Conservation (phyloP, 2,888 invertebrate genomes). For the Altica lythri region DNA sequence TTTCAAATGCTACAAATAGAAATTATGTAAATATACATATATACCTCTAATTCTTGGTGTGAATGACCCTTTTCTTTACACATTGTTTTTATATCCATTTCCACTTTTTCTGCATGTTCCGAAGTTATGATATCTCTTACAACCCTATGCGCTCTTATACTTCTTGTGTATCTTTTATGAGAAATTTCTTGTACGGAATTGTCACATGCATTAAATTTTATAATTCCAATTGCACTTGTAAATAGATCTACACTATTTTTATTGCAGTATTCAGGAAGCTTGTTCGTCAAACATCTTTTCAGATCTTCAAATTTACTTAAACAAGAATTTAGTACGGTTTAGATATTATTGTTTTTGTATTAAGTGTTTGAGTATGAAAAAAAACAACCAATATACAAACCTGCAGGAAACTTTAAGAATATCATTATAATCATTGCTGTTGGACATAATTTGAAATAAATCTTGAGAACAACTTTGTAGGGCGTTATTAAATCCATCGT, state of each 20-base stretch:
- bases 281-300: not conserved
- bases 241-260: not conserved
- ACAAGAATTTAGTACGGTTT: too few species aligned
- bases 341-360: too few species aligned
- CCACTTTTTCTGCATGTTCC: constrained; percentile 2
- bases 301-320: not conserved
- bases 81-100: too few species aligned
- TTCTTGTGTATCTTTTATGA: not conserved
- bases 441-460: too few species aligned
- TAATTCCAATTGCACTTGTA: not conserved
- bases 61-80: constrained; percentile 3
- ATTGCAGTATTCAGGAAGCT: not conserved
- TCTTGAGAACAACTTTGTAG: not conserved
- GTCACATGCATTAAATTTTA: not conserved
- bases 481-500: too few species aligned
- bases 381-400: not conserved
- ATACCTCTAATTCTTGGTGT: constrained; percentile 11
- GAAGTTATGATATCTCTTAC: not conserved
- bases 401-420: not conserved
- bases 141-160: not conserved
- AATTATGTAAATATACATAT: too few species aligned
- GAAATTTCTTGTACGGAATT: not conserved
- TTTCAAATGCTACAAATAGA: too few species aligned
- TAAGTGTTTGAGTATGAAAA: not conserved
- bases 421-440: too few species aligned